Base-by-base conservation (phyloP, 2,113 vertebrate genomes). In the Pachycephala philippinensis region DNA sequence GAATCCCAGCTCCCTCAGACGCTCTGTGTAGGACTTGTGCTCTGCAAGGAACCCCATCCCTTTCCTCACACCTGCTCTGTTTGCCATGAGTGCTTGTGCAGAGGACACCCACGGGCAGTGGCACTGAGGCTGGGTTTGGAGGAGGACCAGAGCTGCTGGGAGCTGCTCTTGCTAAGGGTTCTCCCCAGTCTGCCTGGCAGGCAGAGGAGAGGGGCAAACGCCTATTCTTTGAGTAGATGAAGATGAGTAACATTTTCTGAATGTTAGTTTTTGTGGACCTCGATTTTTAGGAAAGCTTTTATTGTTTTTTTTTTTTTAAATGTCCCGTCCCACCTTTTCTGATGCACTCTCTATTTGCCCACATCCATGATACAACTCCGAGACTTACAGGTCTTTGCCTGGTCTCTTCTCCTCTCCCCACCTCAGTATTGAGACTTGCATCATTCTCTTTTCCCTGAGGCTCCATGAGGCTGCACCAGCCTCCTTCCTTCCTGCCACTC, bases 121-220 rank as follows among this genome's bases (percentile, higher is more conserved):
- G 35, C 14, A 0, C 35, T 1, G 26, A 5, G 33, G 26, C 20
- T 28, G 71, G 1, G 2, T 2, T 26, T 0, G 2, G 18, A 33
- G n/a, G 5, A 17, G 6, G 20, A 24, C 1, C 35, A 4, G 17
- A 15, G 52, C 14, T 35, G 22, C 33, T 0, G 1, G 42, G 52
- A 37, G 18, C 10, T 45, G 60, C 44, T 22, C 4, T 26, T 12
- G n/a, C 14, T 11, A 30, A 10, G 54, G 15, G 11, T 2, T 33
- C 3, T 7, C 12, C 45, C 18, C 4, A 1, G 5, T 15, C 35
- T 30, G 21, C 24, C 12, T 4, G 0, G 20, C 30, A 52, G n/a
- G 11, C 1, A 4, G 10, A 19, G 24, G 49, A 56, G 15, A 49
- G 37, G 31, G 4, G 11, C 7, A 13, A 39, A 40, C 4, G 11